These are phyloP conservation scores for Porites cylindrica DNA, from an alignment of 92 coral and sea anemone species.

Conservation along the genomic window DNA sequence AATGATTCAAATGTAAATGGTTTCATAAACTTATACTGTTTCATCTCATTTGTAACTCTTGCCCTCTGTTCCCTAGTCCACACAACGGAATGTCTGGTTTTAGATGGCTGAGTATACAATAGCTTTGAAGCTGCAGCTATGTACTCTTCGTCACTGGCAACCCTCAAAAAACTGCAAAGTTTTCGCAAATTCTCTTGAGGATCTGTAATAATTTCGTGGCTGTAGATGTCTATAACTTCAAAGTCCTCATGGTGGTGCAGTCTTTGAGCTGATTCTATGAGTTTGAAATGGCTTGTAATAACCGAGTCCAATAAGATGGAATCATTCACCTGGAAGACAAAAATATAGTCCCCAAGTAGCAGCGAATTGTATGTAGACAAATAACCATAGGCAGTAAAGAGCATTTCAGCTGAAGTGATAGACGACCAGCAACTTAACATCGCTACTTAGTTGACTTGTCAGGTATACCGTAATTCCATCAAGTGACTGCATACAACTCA, in stretches of 20 bases:
- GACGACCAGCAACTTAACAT: too few species aligned
- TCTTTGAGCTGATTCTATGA: neutral
- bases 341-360: neutral
- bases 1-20: neutral
- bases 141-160: neutral
- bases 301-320: neutral
- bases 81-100: neutral
- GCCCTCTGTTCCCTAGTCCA: neutral
- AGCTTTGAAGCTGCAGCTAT: neutral
- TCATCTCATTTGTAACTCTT: neutral
- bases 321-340: neutral
- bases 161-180: conserved; percentile 1
- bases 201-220: neutral
- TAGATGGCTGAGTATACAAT: neutral
- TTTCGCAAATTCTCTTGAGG: neutral
- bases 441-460: too few species aligned
- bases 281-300: neutral
- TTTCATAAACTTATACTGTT: neutral
- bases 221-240: conserved; percentile 16
- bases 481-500: too few species aligned
- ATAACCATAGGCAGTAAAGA: too few species aligned
- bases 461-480: too few species aligned
- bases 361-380: neutral
- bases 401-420: too few species aligned
- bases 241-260: neutral